phyloP scores from a whole-genome alignment of 2,797 vertebrate genomes.

The Loriculus beryllinus region DNA sequence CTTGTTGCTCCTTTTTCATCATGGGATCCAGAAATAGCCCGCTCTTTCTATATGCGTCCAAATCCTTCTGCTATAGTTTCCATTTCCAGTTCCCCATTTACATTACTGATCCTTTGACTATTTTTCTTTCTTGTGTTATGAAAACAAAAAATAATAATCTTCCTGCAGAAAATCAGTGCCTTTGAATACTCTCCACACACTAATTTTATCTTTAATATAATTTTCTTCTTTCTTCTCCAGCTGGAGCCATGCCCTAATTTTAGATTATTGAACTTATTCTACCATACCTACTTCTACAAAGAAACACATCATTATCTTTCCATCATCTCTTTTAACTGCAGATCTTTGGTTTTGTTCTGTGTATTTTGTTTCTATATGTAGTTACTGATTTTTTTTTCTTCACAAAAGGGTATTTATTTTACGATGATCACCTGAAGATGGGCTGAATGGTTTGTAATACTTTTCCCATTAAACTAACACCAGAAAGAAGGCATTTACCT shows the following conservation, averaged over 20 bases:
- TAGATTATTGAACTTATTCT: neutral
- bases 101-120: neutral
- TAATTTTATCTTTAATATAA: neutral
- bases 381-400: neutral
- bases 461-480: neutral
- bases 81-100: neutral
- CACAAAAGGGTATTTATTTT: slow-evolving; percentile 5
- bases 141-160: neutral
- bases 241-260: neutral
- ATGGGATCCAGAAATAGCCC: neutral
- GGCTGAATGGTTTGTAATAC: neutral
- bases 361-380: slow-evolving; percentile 1
- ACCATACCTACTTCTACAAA: neutral
- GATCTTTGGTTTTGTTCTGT: neutral
- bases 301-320: neutral
- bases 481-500: neutral
- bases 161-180: neutral
- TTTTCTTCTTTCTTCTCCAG: neutral
- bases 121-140: neutral
- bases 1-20: neutral
- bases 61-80: neutral
- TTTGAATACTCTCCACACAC: neutral
- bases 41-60: neutral
- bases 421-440: neutral
- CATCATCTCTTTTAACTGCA: neutral